phyloP scores from a whole-genome alignment of 1,140 invertebrate genomes.

The Bombus balteatus region DNA sequence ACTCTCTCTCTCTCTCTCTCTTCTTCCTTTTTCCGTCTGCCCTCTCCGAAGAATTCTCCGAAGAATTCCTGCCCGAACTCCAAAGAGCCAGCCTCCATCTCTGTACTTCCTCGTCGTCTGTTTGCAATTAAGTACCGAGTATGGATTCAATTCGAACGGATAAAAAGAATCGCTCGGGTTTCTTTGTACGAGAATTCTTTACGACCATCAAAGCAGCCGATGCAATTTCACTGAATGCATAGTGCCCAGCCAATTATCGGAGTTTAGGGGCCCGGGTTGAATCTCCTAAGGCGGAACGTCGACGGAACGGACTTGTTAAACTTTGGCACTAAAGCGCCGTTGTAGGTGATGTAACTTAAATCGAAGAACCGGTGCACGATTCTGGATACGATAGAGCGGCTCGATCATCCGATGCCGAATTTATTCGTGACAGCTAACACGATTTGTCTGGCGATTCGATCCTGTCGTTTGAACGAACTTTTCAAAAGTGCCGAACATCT shows the following conservation, averaged over 20 bases:
- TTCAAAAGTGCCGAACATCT: neutral
- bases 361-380: neutral
- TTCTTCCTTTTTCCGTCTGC: neutral
- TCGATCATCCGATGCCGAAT: constrained; percentile 23
- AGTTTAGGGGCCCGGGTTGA: constrained; percentile 32
- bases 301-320: constrained; percentile 51
- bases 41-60: too few relatives aligned
- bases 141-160: neutral
- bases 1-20: too few relatives aligned
- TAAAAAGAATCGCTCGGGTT: neutral
- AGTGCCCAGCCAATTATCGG: constrained; percentile 54
- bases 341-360: constrained; percentile 38
- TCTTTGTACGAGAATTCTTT: constrained; percentile 23
- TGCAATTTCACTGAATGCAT: constrained; percentile 49
- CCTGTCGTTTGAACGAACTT: neutral
- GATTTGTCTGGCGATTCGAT: neutral
- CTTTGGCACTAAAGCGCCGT: constrained; percentile 42
- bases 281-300: constrained; percentile 38
- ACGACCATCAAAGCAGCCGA: constrained; percentile 18
- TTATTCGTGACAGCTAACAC: neutral
- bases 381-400: constrained; percentile 13
- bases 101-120: neutral
- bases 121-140: neutral
- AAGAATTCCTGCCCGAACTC: too few relatives aligned
- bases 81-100: neutral